phyloP scores from a whole-genome alignment of 2,888 invertebrate genomes.

The Teleogryllus oceanicus region DNA sequence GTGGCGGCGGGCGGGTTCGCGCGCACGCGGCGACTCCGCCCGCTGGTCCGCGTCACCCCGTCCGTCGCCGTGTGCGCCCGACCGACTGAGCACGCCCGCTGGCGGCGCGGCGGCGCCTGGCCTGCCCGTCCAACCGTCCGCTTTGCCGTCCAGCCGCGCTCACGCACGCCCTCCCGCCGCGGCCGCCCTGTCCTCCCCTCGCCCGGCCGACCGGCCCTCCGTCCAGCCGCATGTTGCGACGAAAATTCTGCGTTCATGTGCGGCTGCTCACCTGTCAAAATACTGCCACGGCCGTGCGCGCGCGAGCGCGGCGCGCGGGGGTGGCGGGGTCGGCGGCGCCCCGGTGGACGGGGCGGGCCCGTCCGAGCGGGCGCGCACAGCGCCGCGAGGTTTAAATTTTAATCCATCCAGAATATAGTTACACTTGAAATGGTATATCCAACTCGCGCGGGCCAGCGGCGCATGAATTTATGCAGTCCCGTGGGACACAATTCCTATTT shows the following conservation, averaged over 20 bases:
- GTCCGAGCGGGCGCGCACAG: not conserved
- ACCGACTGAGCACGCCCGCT: conserved; percentile 11
- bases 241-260: too few relatives aligned
- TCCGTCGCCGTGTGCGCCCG: conserved; percentile 22
- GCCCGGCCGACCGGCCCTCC: not conserved
- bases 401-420: not conserved
- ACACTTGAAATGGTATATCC: conserved; percentile 18
- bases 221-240: too few relatives aligned
- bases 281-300: not conserved
- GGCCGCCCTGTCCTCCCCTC: not conserved
- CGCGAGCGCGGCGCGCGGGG: not conserved
- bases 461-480: conserved; percentile 9
- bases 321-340: too few relatives aligned
- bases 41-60: too few relatives aligned
- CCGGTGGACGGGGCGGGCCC: not conserved
- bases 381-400: not conserved
- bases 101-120: not conserved
- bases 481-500: conserved; percentile 18
- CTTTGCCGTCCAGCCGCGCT: not conserved
- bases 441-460: not conserved
- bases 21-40: too few relatives aligned
- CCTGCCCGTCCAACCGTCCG: too few relatives aligned
- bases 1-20: too few relatives aligned
- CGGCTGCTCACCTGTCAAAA: not conserved
- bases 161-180: not conserved